A percentile compares a stretch with the other conserved stretches of the same genome.
Evolutionary conservation across 2,888 invertebrate genomes (phyloP).

Genomic region (Arenicola marina): DNA sequence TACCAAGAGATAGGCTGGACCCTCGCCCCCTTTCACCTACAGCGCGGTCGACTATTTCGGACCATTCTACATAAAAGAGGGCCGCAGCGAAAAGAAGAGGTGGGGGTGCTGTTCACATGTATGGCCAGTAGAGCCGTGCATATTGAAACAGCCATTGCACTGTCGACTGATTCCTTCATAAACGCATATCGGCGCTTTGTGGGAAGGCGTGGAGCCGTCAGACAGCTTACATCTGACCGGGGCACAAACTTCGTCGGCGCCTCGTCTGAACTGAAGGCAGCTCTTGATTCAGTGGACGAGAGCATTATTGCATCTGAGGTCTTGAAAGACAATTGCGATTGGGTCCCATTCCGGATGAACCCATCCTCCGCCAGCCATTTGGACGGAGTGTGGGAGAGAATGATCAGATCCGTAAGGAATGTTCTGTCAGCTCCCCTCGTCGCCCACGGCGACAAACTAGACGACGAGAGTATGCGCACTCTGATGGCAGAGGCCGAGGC

Average conservation of each 20-base stretch:
- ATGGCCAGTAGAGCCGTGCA: slow-evolving; percentile 46
- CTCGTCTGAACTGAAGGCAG: slow-evolving; percentile 17
- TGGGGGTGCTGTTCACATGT: slow-evolving; percentile 49
- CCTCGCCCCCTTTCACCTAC: slow-evolving; percentile 40
- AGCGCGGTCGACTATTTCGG: slow-evolving; percentile 52
- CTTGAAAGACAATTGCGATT: neutral
- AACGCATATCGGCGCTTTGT: slow-evolving; percentile 18
- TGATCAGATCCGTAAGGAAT: neutral
- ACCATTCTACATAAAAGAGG: slow-evolving; percentile 43
- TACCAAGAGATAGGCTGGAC: slow-evolving; percentile 47
- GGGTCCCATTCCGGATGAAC: slow-evolving; percentile 7
- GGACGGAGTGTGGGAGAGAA: slow-evolving; percentile 6
- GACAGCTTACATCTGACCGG: slow-evolving; percentile 29
- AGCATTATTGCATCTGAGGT: neutral
- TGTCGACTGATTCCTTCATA: slow-evolving; percentile 35
- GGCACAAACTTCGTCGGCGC: slow-evolving; percentile 33
- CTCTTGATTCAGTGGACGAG: neutral
- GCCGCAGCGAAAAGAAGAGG: slow-evolving; percentile 40
- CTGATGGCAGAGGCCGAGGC: neutral
- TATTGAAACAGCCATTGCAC: slow-evolving; percentile 36
- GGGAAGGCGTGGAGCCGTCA: too few species aligned
- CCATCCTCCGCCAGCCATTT: neutral
- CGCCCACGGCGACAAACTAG: neutral
- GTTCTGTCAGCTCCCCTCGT: neutral
- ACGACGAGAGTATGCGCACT: neutral